A percentile compares a stretch with the other conserved stretches of the same genome.
Conservation (phyloP, 2,113 vertebrate genomes). For the Daboia siamensis region DNA sequence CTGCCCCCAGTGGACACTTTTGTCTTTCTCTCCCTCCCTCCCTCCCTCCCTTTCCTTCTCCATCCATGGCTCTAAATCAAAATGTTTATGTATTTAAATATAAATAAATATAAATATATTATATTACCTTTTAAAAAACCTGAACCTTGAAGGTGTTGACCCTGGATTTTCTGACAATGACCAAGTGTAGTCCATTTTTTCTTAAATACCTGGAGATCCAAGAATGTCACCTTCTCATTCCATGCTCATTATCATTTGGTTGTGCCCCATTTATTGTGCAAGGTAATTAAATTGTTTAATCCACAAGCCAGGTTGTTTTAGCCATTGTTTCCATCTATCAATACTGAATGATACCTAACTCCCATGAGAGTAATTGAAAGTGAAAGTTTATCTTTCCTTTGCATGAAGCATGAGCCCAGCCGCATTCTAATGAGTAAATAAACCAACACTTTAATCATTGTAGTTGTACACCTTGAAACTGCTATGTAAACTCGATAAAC, state of each 20-base stretch:
- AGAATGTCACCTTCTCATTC: slow-evolving; percentile 44
- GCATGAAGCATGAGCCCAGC: slow-evolving; percentile 31
- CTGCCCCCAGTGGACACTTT: not conserved
- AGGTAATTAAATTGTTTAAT: slow-evolving; percentile 59
- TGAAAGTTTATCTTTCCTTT: slow-evolving; percentile 52
- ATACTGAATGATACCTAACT: slow-evolving; percentile 58
- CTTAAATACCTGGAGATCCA: not conserved
- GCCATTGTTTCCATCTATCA: slow-evolving; percentile 32
- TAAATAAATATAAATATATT: not conserved
- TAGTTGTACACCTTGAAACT: slow-evolving; percentile 61
- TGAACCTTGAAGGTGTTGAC: not conserved
- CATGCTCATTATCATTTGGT: slow-evolving; percentile 42
- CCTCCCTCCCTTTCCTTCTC: not conserved
- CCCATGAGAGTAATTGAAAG: slow-evolving; percentile 55
- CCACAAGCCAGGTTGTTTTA: slow-evolving; percentile 54
- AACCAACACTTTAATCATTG: slow-evolving; percentile 59
- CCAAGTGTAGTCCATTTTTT: slow-evolving; percentile 1
- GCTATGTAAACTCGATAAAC: slow-evolving; percentile 52
- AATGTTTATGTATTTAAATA: not conserved
- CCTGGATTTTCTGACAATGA: not conserved
- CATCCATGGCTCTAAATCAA: not conserved
- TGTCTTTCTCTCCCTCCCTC: not conserved
- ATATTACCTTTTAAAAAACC: not conserved
- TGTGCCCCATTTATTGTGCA: slow-evolving; percentile 42
- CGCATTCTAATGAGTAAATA: slow-evolving; percentile 60